phyloP scores from a whole-genome alignment of 2,797 vertebrate genomes.

The Petrocephalus sullivani region DNA sequence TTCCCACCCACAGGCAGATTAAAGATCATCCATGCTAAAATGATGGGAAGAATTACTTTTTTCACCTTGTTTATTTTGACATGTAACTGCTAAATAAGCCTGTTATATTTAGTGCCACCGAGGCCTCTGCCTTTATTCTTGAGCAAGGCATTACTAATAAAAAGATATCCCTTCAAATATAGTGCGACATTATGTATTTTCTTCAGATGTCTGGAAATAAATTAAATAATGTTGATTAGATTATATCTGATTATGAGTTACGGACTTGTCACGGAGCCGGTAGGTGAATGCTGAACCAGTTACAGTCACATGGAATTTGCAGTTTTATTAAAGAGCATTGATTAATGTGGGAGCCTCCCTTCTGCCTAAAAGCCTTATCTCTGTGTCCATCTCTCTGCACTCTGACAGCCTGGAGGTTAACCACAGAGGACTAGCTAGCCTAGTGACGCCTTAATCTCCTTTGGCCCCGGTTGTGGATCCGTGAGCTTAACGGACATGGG shows the following conservation, averaged over 20 bases:
- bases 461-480: constrained; percentile 32
- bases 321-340: constrained; percentile 4
- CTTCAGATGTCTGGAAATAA: neutral
- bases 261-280: neutral
- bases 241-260: neutral
- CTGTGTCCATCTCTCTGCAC: neutral
- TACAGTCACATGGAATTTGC: neutral
- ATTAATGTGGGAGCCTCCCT: neutral
- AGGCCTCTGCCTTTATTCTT: neutral
- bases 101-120: neutral
- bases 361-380: neutral
- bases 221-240: neutral
- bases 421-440: constrained; percentile 27
- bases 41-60: neutral
- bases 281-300: neutral
- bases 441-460: neutral
- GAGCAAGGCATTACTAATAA: neutral
- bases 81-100: neutral
- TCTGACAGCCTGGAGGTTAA: neutral
- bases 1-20: neutral
- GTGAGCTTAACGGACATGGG: constrained; percentile 37
- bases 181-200: neutral
- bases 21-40: neutral
- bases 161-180: neutral
- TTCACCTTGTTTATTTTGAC: neutral